Conservation (phyloP, 2,113 vertebrate genomes). For the Misgurnus mizolepis region DNA sequence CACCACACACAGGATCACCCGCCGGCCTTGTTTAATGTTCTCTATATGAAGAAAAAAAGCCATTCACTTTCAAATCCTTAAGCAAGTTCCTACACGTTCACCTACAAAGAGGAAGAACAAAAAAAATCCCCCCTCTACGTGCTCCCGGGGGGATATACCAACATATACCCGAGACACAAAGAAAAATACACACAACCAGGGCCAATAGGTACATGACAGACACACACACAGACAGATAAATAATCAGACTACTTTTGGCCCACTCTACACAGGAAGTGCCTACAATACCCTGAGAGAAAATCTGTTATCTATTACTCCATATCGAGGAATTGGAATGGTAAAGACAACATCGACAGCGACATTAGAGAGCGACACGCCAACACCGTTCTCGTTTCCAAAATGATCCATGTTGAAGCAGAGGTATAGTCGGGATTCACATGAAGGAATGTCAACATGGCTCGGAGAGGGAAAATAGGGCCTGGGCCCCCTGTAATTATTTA, state of each 20-base stretch:
- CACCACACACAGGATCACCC: slow-evolving; percentile 41
- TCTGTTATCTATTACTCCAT: slow-evolving; percentile 68
- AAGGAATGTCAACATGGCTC: slow-evolving; percentile 40
- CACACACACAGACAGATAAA: slow-evolving; percentile 31
- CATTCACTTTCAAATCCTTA: slow-evolving; percentile 48
- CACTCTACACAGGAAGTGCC: not conserved
- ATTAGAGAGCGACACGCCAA: slow-evolving; percentile 34
- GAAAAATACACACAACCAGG: slow-evolving; percentile 44
- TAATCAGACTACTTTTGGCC: slow-evolving; percentile 7
- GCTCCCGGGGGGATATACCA: slow-evolving; percentile 39
- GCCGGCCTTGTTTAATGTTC: slow-evolving; percentile 44
- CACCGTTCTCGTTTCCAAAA: slow-evolving; percentile 4
- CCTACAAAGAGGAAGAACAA: slow-evolving; percentile 30
- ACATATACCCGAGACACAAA: slow-evolving; percentile 56
- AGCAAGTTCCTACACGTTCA: slow-evolving; percentile 49
- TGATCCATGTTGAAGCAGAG: slow-evolving; percentile 24
- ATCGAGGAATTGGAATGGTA: slow-evolving; percentile 50
- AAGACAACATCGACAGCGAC: slow-evolving; percentile 45
- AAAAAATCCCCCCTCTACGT: slow-evolving; percentile 27
- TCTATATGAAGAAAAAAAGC: slow-evolving; percentile 13
- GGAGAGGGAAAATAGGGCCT: slow-evolving; percentile 35
- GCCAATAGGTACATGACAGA: slow-evolving; percentile 48
- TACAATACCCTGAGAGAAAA: slow-evolving; percentile 63
- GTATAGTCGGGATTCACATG: slow-evolving; percentile 7
- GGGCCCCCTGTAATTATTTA: slow-evolving; percentile 53